Conservation (phyloP, 2,113 vertebrate species). For the Chionomys nivalis region DNA sequence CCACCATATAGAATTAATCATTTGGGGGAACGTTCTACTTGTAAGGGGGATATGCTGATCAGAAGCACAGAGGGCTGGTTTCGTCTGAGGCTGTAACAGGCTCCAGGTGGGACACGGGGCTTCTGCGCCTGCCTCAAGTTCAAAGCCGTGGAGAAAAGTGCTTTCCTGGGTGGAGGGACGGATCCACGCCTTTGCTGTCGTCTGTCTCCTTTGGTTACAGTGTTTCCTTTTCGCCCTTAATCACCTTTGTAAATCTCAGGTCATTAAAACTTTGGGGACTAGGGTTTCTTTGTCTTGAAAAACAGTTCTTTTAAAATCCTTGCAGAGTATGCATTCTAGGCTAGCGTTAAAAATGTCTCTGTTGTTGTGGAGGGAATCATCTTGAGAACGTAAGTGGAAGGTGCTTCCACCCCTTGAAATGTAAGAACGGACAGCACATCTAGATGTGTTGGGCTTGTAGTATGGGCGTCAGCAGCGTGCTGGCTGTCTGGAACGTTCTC, state of each 20-base stretch:
- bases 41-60: neutral
- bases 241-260: neutral
- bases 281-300: neutral
- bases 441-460: accelerated
- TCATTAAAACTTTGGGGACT: neutral
- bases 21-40: neutral
- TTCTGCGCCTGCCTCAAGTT: too few relatives aligned
- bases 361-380: neutral
- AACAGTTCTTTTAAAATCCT: neutral
- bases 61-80: too few relatives aligned
- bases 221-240: neutral
- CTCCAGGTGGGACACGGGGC: accelerated
- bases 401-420: accelerated
- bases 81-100: neutral
- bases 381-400: neutral
- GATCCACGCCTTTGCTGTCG: neutral
- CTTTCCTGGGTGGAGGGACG: neutral
- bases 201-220: neutral
- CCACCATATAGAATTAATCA: neutral
- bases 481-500: too few relatives aligned
- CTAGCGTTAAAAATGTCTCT: neutral
- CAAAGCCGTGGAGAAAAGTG: neutral
- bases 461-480: accelerated
- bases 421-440: accelerated
- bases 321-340: neutral